Conservation (phyloP, 2,888 invertebrate genomes). For the Pediacus dermestoides region DNA sequence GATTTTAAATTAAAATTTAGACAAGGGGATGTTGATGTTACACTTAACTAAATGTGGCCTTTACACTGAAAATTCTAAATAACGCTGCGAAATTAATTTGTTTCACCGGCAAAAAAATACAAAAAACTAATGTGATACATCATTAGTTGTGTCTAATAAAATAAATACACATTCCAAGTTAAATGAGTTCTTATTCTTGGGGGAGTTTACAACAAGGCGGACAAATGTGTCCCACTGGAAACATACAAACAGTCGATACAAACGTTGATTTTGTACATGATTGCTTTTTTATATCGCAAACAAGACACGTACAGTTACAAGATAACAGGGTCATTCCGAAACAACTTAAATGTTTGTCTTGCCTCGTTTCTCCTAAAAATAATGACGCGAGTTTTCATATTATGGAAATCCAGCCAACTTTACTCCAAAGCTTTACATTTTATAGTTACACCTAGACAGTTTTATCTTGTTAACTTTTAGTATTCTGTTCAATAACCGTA, state of each 20-base stretch:
- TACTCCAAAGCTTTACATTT: slow-evolving; percentile 20
- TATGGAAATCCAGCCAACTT: slow-evolving; percentile 28
- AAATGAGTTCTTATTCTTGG: slow-evolving; percentile 50
- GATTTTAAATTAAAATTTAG: slow-evolving; percentile 35
- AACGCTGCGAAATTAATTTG: no score
- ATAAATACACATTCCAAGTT: slow-evolving; percentile 53
- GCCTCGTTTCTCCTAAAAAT: slow-evolving; percentile 48
- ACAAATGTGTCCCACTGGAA: slow-evolving; percentile 52
- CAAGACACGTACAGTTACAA: slow-evolving; percentile 51
- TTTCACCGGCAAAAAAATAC: slow-evolving; percentile 2
- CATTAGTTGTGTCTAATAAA: slow-evolving; percentile 51
- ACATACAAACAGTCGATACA: slow-evolving; percentile 51
- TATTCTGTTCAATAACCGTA: slow-evolving; percentile 23
- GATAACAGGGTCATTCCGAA: slow-evolving; percentile 50
- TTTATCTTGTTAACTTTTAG: slow-evolving; percentile 32
- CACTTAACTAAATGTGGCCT: no score
- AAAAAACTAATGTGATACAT: slow-evolving; percentile 41
- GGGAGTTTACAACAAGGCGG: slow-evolving; percentile 46
- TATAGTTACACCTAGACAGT: slow-evolving; percentile 29
- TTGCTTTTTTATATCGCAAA: slow-evolving; percentile 52
- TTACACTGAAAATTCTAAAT: no score
- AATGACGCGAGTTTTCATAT: slow-evolving; percentile 44
- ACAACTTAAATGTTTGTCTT: slow-evolving; percentile 48
- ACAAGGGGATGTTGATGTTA: no score
- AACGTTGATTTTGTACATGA: slow-evolving; percentile 52